Conservation (phyloP, 2,888 invertebrate genomes). For the Pollenia amentaria region DNA sequence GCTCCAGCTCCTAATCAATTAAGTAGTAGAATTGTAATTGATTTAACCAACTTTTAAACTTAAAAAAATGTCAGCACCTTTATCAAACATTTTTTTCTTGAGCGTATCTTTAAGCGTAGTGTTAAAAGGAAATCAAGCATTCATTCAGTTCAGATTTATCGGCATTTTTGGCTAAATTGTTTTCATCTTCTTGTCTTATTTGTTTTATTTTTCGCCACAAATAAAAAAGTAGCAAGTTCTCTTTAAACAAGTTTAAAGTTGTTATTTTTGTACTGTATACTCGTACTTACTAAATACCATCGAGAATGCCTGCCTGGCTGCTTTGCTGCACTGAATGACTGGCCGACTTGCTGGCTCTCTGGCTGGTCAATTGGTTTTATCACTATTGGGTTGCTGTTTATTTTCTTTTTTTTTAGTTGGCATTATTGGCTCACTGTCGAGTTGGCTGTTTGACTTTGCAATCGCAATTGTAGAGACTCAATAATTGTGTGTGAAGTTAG, state of each 20-base stretch:
- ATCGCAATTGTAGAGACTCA: conserved; percentile 56
- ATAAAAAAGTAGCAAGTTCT: conserved; percentile 73
- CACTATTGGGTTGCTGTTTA: background rate
- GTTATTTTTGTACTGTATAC: conserved; percentile 65
- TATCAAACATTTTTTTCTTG: conserved; percentile 28
- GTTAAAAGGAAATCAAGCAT: conserved; percentile 66
- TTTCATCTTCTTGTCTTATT: conserved; percentile 62
- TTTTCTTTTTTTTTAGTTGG: conserved; percentile 12
- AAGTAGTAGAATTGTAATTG: no score
- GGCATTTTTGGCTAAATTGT: conserved; percentile 72
- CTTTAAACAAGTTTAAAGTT: conserved; percentile 73
- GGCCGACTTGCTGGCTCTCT: background rate
- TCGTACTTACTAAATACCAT: conserved; percentile 63
- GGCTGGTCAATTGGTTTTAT: conserved; percentile 36
- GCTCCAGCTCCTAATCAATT: no score
- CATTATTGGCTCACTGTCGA: conserved; percentile 17
- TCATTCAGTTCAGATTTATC: conserved; percentile 70
- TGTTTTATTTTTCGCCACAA: conserved; percentile 48
- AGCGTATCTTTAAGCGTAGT: conserved; percentile 28
- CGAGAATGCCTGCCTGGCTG: conserved; percentile 13
- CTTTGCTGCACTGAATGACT: background rate
- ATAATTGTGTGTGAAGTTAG: conserved; percentile 75
- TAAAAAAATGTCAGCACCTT: background rate
- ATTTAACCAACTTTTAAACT: no score
- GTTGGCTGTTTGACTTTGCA: conserved; percentile 22